Base-by-base conservation (phyloP, 2,113 vertebrate genomes). In the Megalops atlanticus region DNA sequence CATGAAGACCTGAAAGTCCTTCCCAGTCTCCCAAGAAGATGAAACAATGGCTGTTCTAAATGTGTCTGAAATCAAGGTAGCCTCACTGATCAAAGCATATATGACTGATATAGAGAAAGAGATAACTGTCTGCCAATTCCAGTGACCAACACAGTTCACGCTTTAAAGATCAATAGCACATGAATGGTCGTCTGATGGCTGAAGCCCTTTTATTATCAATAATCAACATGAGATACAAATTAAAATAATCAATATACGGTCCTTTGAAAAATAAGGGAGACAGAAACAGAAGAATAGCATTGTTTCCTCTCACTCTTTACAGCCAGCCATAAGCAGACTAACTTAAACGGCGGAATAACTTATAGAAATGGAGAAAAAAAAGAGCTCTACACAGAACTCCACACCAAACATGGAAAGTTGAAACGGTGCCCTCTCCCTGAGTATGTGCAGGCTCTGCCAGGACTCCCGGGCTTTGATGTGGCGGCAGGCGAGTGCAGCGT, bases 361-460 rank as follows among this genome's bases (percentile, higher is more conserved):
- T 80, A 81, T 36, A 40, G 73, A 11, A 54, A 75, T 39, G 47
- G 73, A 49, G 72, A 39, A 54, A 31, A 40, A 33, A 15, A 31
- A 4, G 58, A 40, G n/a, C 33, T 73, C 58, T 31, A n/a, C 76
- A 78, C 74, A 77, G 45, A 79, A 71, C 84, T 77, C 79, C 33
- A 45, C 76, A 80, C 85, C 47, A 43, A 81, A 81, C 73, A 81
- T 76, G 80, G 80, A 81, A 81, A 81, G 49, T 76, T 81, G 80
- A 75, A 81, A 12, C 36, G 6, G 49, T 68, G 73, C 80, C 80
- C 47, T 14, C 14, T 79, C 41, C 78, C 31, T 68, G 40, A 68
- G 52, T 12, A 3, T 33, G 10, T 14, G 49, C 15, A 14, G 18
- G 41, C 16, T 24, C 5, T 68, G 38, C 52, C 72, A 81, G 72